These are phyloP conservation scores for Cantharis rustica DNA, from an alignment of 2,888 invertebrate species.

Conservation along the genomic window DNA sequence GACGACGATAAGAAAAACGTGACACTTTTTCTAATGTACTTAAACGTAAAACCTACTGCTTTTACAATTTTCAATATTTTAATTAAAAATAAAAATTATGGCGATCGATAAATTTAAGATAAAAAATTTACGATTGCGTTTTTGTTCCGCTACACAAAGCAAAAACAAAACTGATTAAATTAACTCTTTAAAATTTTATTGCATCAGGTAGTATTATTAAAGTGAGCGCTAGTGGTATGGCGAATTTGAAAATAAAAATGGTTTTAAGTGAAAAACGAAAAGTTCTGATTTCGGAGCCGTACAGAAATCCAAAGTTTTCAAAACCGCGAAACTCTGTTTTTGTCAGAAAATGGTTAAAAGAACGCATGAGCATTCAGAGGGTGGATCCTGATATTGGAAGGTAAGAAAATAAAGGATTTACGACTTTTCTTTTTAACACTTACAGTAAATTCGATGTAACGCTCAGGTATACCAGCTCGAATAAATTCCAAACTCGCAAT, in stretches of 20 bases:
- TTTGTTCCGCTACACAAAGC: neutral
- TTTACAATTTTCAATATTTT: neutral
- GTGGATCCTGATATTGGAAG: neutral
- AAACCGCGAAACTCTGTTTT: neutral
- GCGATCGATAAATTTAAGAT: neutral
- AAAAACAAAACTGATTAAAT: neutral
- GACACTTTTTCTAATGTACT: neutral
- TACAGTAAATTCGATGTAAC: neutral
- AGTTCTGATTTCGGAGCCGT: neutral
- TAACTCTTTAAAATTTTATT: neutral
- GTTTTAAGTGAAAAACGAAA: neutral
- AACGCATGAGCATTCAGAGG: neutral
- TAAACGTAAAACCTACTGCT: neutral
- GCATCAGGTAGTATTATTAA: neutral
- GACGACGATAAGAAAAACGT: neutral
- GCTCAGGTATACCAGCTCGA: neutral
- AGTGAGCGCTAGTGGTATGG: neutral
- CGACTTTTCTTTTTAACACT: neutral
- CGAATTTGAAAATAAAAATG: neutral
- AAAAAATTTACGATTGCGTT: neutral
- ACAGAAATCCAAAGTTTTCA: neutral
- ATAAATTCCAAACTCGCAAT: neutral
- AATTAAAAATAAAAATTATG: neutral
- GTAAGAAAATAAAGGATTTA: neutral
- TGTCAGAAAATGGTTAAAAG: neutral